phyloP scores from a whole-genome alignment of 2,113 vertebrate genomes.

The Lycaon pictus region DNA sequence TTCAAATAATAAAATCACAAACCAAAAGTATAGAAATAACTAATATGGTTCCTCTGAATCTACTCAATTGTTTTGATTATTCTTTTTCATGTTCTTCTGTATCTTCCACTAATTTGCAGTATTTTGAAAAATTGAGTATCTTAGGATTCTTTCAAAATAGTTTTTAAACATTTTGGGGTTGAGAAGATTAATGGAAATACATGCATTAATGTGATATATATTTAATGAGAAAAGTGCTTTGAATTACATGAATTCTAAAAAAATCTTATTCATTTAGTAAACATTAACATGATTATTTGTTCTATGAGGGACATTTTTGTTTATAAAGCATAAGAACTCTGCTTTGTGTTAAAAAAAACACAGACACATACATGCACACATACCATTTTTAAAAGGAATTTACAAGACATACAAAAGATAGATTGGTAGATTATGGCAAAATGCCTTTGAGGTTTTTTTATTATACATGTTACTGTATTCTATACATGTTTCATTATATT shows the following conservation, averaged over 20 bases:
- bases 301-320: neutral
- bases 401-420: neutral
- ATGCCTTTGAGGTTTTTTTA: neutral
- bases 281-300: neutral
- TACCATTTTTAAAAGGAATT: neutral
- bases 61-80: neutral
- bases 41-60: neutral
- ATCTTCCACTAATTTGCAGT: neutral
- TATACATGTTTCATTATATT: neutral
- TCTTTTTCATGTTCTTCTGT: neutral
- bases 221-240: neutral
- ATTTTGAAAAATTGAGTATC: neutral
- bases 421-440: neutral
- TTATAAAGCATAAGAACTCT: neutral
- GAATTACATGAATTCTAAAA: neutral
- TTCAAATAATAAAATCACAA: neutral
- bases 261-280: neutral
- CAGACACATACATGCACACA: neutral
- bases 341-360: neutral
- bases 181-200: neutral
- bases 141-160: constrained; percentile 15
- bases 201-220: neutral
- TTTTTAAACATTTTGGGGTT: neutral
- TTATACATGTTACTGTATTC: neutral
- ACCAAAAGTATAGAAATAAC: neutral